Evolutionary conservation across 2,888 invertebrate genomes (phyloP).

Genomic region (Junonia oenone): DNA sequence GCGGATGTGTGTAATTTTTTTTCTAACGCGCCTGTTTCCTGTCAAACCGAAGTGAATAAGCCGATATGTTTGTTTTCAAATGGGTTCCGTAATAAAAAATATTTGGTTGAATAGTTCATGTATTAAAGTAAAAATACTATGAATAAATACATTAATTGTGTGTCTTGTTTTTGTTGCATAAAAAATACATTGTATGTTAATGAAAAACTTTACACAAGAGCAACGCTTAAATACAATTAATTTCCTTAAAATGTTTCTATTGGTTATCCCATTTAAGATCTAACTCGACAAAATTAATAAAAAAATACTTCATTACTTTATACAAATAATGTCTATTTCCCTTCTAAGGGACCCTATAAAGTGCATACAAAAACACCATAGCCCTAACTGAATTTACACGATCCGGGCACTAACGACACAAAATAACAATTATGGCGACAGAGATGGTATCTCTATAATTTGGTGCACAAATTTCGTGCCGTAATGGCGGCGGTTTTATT

Average conservation of each 20-base stretch:
- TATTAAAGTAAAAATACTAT: background rate
- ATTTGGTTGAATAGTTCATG: background rate
- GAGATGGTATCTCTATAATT: slow-evolving; percentile 74
- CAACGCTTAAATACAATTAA: too few relatives aligned
- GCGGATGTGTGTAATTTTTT: slow-evolving; percentile 72
- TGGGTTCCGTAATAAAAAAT: background rate
- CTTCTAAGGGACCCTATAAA: slow-evolving; percentile 3
- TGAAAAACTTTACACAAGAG: too few relatives aligned
- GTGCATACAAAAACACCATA: slow-evolving; percentile 26
- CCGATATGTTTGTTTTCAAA: background rate
- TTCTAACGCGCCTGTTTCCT: slow-evolving; percentile 72
- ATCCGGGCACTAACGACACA: slow-evolving; percentile 68
- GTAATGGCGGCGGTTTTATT: slow-evolving; percentile 71
- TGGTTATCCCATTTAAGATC: too few relatives aligned
- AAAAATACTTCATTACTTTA: too few relatives aligned
- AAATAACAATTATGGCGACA: slow-evolving; percentile 74
- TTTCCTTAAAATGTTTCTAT: too few relatives aligned
- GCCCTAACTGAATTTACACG: slow-evolving; percentile 77
- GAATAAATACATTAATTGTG: background rate
- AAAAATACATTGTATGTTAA: too few relatives aligned
- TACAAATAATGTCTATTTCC: too few relatives aligned
- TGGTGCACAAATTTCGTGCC: slow-evolving; percentile 63
- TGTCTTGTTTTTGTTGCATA: too few relatives aligned
- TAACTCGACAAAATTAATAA: too few relatives aligned
- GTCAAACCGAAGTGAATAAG: slow-evolving; percentile 43